Percentiles rank a stretch among this genome's conserved stretches.
phyloP scores from a whole-genome alignment of 1,140 invertebrate species.

The Pogonus chalceus region DNA sequence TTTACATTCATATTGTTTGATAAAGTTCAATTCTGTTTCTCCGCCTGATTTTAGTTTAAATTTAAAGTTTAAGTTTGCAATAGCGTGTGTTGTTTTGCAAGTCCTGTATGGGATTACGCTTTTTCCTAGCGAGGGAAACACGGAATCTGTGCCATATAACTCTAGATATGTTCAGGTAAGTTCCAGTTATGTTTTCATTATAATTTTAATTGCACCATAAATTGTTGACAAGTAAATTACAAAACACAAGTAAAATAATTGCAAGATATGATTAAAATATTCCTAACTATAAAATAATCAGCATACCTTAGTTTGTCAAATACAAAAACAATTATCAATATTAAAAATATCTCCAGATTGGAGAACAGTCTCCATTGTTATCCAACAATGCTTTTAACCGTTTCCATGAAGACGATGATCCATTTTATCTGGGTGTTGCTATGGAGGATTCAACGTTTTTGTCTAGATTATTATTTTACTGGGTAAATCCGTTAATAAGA shows the following conservation, averaged over 20 bases:
- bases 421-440: slow-evolving; percentile 62
- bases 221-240: too few species aligned
- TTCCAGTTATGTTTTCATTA: neutral
- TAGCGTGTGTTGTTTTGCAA: slow-evolving; percentile 42
- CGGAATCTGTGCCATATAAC: slow-evolving; percentile 16
- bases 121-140: slow-evolving; percentile 40
- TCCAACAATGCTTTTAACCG: slow-evolving; percentile 41
- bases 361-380: slow-evolving; percentile 36
- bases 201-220: neutral
- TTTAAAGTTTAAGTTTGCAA: slow-evolving; percentile 36
- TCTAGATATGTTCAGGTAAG: slow-evolving; percentile 9
- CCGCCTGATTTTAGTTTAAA: slow-evolving; percentile 33
- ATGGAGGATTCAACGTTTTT: slow-evolving; percentile 61
- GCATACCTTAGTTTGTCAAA: too few species aligned
- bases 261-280: too few species aligned
- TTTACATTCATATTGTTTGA: slow-evolving; percentile 34
- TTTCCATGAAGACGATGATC: slow-evolving; percentile 55
- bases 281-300: too few species aligned
- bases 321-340: too few species aligned
- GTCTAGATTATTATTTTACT: slow-evolving; percentile 73
- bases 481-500: slow-evolving; percentile 76
- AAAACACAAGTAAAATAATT: too few species aligned
- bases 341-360: slow-evolving; percentile 29
- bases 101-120: slow-evolving; percentile 51
- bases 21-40: slow-evolving; percentile 19